phyloP scores from a whole-genome alignment of 2,888 invertebrate genomes.

The Himalopsyche tibetana region DNA sequence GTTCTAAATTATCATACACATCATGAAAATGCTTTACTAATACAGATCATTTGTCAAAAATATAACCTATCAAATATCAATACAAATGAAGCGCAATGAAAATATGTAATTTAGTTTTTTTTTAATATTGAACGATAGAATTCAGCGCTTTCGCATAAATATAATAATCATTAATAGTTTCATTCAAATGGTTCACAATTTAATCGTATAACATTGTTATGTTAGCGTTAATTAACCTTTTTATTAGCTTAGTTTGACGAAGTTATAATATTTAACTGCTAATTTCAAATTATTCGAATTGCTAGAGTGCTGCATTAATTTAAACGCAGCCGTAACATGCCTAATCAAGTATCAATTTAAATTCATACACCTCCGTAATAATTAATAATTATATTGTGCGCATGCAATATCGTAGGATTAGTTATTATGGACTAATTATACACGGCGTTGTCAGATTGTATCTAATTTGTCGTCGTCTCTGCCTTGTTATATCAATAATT shows the following conservation, averaged over 20 bases:
- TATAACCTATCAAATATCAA: too few species aligned
- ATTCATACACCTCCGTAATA: conserved; percentile 25
- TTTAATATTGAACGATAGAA: too few species aligned
- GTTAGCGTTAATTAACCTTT: background rate
- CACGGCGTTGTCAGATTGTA: conserved; percentile 39
- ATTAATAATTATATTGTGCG: conserved; percentile 33
- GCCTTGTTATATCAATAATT: conserved; percentile 38
- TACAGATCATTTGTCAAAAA: too few species aligned
- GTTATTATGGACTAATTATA: conserved; percentile 37
- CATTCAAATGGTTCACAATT: background rate
- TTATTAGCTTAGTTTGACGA: conserved; percentile 35
- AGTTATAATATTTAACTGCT: conserved; percentile 35
- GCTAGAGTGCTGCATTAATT: background rate
- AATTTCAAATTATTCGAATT: conserved; percentile 26
- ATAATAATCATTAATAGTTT: too few species aligned
- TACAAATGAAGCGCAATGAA: too few species aligned
- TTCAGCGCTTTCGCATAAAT: too few species aligned
- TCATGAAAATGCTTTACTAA: too few species aligned
- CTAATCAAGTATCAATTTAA: conserved; percentile 37
- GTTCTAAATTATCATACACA: too few species aligned
- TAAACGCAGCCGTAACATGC: conserved; percentile 32
- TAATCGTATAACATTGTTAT: background rate
- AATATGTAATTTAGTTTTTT: too few species aligned
- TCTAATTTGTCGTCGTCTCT: conserved; percentile 19
- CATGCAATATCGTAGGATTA: conserved; percentile 33